These are phyloP conservation scores for Acanthopleura granulata DNA, from an alignment of 2,888 invertebrate genomes.

Conservation along the genomic window DNA sequence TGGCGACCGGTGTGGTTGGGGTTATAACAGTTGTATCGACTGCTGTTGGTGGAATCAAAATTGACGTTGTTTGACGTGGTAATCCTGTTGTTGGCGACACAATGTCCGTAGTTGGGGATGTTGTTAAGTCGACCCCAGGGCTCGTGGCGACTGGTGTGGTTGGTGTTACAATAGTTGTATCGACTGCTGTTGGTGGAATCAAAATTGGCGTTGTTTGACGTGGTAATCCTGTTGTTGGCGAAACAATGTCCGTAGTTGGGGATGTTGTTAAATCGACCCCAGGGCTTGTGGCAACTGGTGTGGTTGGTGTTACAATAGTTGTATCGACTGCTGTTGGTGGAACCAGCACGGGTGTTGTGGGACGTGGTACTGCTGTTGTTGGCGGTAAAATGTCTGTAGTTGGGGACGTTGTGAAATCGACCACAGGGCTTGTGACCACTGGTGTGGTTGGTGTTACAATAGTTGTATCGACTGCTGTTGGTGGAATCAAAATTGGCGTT, in stretches of 20 bases:
- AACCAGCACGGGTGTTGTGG: background rate
- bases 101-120: background rate
- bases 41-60: background rate
- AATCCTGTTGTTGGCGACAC: background rate
- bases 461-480: background rate
- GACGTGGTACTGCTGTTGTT: background rate
- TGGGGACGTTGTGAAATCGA: background rate
- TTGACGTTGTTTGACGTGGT: background rate
- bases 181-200: background rate
- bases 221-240: background rate
- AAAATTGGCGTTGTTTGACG: background rate
- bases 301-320: background rate
- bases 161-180: background rate
- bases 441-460: background rate
- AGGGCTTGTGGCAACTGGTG: background rate
- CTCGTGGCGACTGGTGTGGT: background rate
- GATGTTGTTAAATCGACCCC: background rate
- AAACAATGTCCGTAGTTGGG: background rate
- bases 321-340: background rate
- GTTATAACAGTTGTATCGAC: background rate
- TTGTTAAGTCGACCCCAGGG: background rate
- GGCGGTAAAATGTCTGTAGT: background rate
- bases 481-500: background rate
- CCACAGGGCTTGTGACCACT: background rate
- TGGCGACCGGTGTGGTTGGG: background rate